Evolutionary conservation across 2,888 invertebrate species (phyloP), one percentile per base, ranked within the genome.

Genomic region (Perithous albicinctus): DNA sequence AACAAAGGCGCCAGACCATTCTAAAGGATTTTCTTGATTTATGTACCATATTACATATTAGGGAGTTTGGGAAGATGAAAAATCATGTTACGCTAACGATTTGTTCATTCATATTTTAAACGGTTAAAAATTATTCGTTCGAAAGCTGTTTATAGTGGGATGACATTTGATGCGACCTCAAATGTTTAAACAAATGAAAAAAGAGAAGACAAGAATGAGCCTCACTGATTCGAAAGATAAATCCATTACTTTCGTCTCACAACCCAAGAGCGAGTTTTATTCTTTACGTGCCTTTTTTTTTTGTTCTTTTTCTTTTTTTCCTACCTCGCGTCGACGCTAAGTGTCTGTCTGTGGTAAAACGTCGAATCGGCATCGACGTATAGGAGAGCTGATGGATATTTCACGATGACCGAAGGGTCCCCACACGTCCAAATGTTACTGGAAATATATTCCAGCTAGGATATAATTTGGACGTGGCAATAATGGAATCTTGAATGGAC

Each of bases 401-500:
- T 72, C 70, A 64, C 64, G 64, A 72, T 72, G 35, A 66, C 56
- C 78, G 72, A 64, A 43, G 23, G 78, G 20, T 29, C n/a, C n/a
- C n/a, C n/a, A n/a, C n/a, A n/a, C 69, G 64, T 54, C 38, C 67
- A 29, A 67, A 69, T 59, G 54, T 54, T 63, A 29, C 41, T 32
- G 43, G n/a, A 10, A 29, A 69, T 61, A 29, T 15, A 72, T 46
- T 26, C 10, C 32, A 46, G 8, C 38, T 38, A 41, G 38, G 46
- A 56, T 63, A 41, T 15, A 73, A 73, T 77, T 69, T 54, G 29
- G 73, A 69, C 29, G 67, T 41, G 43, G 38, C 74, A 74, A 54
- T 70, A 70, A 81, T 81, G 74, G 74, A 74, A 78, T 41, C 69
- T 54, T 32, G 51, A 29, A 59, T 69, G 26, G 64, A 67, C 56